Percentiles rank a stretch among this genome's conserved stretches.
Evolutionary conservation across 2,113 vertebrate genomes (phyloP).

Genomic region (Diadophis punctatus): DNA sequence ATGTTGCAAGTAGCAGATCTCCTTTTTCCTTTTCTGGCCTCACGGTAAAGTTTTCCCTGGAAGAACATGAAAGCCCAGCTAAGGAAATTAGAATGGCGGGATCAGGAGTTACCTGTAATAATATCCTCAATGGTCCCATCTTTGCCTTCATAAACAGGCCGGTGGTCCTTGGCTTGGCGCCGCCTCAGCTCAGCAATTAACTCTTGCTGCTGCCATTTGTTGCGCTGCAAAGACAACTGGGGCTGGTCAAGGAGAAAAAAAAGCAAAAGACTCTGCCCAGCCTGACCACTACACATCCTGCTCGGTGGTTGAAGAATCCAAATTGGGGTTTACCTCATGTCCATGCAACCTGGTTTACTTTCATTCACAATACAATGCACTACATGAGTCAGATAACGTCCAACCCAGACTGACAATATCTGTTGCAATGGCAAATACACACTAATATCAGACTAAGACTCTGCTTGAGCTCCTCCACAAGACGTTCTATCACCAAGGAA

Average conservation of each 20-base stretch:
- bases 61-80: background rate
- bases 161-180: constrained; percentile 92
- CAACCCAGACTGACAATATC: background rate
- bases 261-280: background rate
- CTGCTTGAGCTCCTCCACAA: too few species aligned
- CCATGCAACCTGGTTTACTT: background rate
- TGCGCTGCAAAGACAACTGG: constrained; percentile 72
- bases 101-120: constrained; percentile 81
- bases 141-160: constrained; percentile 94
- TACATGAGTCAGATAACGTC: background rate
- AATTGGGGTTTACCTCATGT: background rate
- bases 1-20: constrained; percentile 17
- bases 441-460: background rate
- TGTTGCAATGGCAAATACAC: background rate
- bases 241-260: background rate
- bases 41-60: background rate
- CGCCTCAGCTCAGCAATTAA: constrained; percentile 88
- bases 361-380: background rate
- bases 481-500: background rate
- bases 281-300: background rate
- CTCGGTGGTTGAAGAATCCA: background rate
- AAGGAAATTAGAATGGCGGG: background rate
- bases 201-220: constrained; percentile 91
- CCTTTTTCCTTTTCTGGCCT: background rate
- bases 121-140: constrained; percentile 97